Conservation (phyloP, 64 coral and sea anemone genomes). For the Porites lutea region DNA sequence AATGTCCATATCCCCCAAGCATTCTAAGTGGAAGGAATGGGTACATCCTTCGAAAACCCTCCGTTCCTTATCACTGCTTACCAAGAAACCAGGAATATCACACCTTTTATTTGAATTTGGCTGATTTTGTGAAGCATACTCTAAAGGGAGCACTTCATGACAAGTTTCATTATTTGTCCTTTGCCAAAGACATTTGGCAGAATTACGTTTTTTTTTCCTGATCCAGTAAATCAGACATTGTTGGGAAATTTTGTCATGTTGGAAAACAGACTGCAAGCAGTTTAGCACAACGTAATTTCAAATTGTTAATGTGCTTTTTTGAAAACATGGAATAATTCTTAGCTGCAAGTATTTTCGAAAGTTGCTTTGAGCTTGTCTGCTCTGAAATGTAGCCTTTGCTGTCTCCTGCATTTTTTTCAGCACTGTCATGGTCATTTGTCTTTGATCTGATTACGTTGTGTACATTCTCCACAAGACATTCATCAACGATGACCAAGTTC, state of each 20-base stretch:
- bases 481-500: constrained; percentile 52
- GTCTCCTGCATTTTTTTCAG: too few relatives aligned
- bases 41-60: background rate
- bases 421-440: too few relatives aligned
- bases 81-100: background rate
- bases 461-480: background rate
- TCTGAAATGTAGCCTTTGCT: too few relatives aligned
- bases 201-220: too few relatives aligned
- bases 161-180: too few relatives aligned
- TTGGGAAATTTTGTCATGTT: background rate
- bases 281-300: background rate
- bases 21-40: constrained; percentile 39
- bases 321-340: background rate
- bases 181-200: too few relatives aligned
- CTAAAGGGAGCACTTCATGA: background rate
- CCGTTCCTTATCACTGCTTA: too few relatives aligned
- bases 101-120: too few relatives aligned
- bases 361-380: too few relatives aligned
- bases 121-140: background rate
- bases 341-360: too few relatives aligned
- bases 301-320: background rate
- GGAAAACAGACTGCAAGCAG: background rate
- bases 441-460: too few relatives aligned
- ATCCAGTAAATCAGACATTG: too few relatives aligned
- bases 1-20: background rate